Base-by-base conservation (phyloP, 2,888 invertebrate species). In the Eurytoma californica region DNA sequence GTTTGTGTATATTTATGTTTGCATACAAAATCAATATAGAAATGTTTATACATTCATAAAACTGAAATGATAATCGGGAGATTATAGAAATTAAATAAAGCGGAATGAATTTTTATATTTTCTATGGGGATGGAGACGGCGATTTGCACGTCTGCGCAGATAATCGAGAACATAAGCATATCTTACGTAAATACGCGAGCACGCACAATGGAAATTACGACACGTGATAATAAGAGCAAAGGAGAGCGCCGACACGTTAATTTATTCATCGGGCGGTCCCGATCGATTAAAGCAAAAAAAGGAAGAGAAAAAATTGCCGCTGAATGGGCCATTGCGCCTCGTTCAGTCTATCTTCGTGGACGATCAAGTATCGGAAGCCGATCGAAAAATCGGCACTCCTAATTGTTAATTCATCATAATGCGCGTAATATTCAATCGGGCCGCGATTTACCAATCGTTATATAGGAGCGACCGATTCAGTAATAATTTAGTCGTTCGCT, bases 131-230 rank as follows among this genome's bases (percentile, higher is more conserved):
- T 39, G 47, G 63, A 63, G 63, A 63, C 63, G 63, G 12, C 39
- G 39, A 39, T 39, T 39, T 9, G 39, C 53, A 53, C 63, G 39
- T n/a, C 30, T 39, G 30, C 61, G 28, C 61, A 9, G 39, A 39
- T 9, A 39, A 39, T 39, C 39, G 7, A 39, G 39, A 39, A 7
- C 39, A 9, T 9, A 39, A 39, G 53, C 63, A 49, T 20, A 28
- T 30, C 61, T 77, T 80, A 72, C 80, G 77, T 74, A 80, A 80
- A 80, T 14, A 28, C 65, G 14, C 58, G 68, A 49, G 61, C 77
- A 85, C 82, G 82, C 82, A 86, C 86, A 86, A 86, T 86, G 85
- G 85, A 82, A 83, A 84, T 86, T 86, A 84, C 86, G 84, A 86
- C 86, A 86, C 81, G 80, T 82, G 83, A 85, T 85, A 16, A 24